Conservation (phyloP, 2,113 vertebrate genomes). For the Sinocyclocheilus grahami region DNA sequence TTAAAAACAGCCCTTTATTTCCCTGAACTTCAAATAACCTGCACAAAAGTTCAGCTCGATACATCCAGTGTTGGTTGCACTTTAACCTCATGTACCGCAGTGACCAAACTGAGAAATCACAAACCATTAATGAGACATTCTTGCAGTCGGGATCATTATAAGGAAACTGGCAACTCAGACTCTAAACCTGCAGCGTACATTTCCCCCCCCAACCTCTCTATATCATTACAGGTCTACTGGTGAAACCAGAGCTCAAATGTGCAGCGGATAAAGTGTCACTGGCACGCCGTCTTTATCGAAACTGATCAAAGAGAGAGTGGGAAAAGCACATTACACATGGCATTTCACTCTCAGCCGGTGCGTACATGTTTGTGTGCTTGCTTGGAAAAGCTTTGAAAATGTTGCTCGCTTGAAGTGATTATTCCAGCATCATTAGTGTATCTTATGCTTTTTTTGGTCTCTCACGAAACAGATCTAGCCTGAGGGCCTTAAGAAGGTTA, state of each 20-base stretch:
- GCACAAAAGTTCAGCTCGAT: neutral
- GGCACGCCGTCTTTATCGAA: neutral
- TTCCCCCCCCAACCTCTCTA: neutral
- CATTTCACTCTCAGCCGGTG: neutral
- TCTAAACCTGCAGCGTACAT: neutral
- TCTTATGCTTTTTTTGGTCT: conserved; percentile 37
- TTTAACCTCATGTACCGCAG: neutral
- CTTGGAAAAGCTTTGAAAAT: conserved; percentile 17
- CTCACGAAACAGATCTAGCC: neutral
- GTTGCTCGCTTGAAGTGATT: conserved; percentile 41
- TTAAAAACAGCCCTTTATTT: conserved; percentile 8
- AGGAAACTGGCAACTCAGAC: conserved; percentile 19
- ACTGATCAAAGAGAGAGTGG: conserved; percentile 43
- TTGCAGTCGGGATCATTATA: conserved; percentile 32
- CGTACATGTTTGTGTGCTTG: neutral
- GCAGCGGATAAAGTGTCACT: neutral
- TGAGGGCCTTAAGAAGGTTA: conserved; percentile 18
- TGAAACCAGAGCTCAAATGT: conserved; percentile 42
- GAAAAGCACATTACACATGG: conserved; percentile 2
- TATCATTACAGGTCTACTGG: conserved; percentile 38
- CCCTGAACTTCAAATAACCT: neutral
- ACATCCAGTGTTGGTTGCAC: neutral
- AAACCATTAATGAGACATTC: conserved; percentile 10
- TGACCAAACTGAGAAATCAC: neutral
- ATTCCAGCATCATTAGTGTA: conserved; percentile 47